Evolutionary conservation across 2,113 vertebrate species (phyloP).

Genomic region (Myotis brandtii): DNA sequence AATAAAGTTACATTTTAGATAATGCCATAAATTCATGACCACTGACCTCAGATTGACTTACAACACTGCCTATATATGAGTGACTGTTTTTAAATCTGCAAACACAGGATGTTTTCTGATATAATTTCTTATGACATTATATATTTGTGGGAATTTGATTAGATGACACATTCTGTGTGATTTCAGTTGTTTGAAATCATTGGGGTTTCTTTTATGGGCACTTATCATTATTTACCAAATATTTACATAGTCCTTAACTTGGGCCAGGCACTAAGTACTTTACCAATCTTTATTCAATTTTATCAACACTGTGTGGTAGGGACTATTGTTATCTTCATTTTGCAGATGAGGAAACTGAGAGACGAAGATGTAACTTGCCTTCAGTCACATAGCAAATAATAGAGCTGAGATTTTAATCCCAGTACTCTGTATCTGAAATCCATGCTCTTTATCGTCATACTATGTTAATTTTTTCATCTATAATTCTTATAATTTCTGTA

Average conservation of each 20-base stretch:
- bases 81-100: slow-evolving; percentile 21
- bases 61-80: background rate
- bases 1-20: slow-evolving; percentile 12
- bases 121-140: background rate
- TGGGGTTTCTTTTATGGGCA: background rate
- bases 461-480: background rate
- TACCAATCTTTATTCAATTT: background rate
- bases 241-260: background rate
- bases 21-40: background rate
- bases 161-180: background rate
- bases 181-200: slow-evolving; percentile 1
- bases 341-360: background rate
- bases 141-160: background rate
- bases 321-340: slow-evolving; percentile 25
- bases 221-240: background rate
- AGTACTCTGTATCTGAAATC: background rate
- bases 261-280: background rate
- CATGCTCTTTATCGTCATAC: background rate
- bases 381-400: background rate
- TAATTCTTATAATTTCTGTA: background rate
- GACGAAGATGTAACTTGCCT: background rate
- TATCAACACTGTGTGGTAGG: background rate
- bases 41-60: background rate
- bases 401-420: background rate
- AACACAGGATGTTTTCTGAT: background rate